phyloP scores from a whole-genome alignment of 35 echinoderm and acorn worm genomes.

The Strongylocentrotus purpuratus region DNA sequence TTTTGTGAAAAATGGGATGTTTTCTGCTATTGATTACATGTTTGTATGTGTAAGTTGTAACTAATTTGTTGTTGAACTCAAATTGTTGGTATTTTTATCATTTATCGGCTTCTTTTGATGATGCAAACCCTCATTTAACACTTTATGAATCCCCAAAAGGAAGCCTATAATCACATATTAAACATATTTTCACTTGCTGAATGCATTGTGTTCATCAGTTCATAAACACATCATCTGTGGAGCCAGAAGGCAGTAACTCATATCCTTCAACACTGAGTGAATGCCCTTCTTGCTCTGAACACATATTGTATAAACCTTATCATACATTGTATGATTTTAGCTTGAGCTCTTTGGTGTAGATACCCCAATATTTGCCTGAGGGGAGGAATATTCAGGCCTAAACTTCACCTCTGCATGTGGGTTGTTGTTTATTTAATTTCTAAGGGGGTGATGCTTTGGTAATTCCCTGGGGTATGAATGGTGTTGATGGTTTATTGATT shows the following conservation, averaged over 20 bases:
- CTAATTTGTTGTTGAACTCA: neutral
- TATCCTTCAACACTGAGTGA: too few relatives aligned
- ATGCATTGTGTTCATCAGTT: neutral
- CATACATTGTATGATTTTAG: neutral
- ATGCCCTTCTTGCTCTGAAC: too few relatives aligned
- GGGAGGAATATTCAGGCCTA: neutral
- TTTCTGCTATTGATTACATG: neutral
- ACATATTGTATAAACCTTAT: too few relatives aligned
- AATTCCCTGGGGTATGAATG: neutral
- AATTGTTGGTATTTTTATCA: neutral
- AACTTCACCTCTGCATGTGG: neutral
- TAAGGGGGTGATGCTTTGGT: neutral
- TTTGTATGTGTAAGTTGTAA: neutral
- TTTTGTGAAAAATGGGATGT: too few relatives aligned
- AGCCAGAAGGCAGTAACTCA: neutral
- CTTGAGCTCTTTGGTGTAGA: neutral
- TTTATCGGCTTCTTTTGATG: neutral
- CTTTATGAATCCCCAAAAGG: neutral
- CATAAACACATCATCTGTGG: neutral
- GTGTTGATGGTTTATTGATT: slow-evolving; percentile 31
- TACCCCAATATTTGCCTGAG: neutral
- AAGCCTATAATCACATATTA: neutral
- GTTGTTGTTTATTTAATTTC: neutral
- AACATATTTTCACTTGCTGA: neutral
- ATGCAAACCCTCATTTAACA: neutral